Conservation (phyloP, 1,140 invertebrate genomes). For the Anastatus disparis region DNA sequence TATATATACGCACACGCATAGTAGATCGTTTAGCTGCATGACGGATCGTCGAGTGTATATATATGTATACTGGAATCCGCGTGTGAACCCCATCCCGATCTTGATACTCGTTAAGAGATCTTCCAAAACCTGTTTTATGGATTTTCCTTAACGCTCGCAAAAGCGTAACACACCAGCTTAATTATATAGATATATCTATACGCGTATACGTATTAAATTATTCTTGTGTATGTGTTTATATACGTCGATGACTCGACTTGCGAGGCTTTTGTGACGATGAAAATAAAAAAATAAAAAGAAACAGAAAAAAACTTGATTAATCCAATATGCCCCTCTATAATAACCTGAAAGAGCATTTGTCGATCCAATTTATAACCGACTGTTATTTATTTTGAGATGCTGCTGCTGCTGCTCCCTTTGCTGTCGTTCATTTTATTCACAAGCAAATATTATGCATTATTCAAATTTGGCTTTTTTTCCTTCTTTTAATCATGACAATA, state of each 20-base stretch:
- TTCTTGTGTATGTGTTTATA: too few species aligned
- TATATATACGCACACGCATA: conserved; percentile 17
- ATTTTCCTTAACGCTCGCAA: conserved; percentile 37
- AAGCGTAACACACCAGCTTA: not conserved
- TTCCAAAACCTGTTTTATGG: conserved; percentile 38
- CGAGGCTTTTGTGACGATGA: not conserved
- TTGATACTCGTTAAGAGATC: conserved; percentile 36
- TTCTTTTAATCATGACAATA: too few species aligned
- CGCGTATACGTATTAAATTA: too few species aligned
- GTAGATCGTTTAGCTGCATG: conserved; percentile 29
- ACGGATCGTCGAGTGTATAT: conserved; percentile 37
- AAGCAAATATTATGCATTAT: too few species aligned
- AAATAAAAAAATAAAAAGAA: too few species aligned
- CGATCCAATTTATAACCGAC: conserved; percentile 31
- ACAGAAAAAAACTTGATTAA: conserved; percentile 27
- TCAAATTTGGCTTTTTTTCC: too few species aligned
- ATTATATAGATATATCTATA: too few species aligned
- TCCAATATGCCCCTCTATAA: conserved; percentile 16
- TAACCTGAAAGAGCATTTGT: conserved; percentile 16
- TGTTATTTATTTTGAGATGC: conserved; percentile 13
- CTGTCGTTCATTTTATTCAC: too few species aligned
- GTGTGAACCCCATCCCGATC: conserved; percentile 35
- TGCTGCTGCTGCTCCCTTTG: not conserved
- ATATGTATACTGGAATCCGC: conserved; percentile 40
- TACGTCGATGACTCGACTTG: conserved; percentile 14